These are phyloP conservation scores for Himalopsyche kuldschensis DNA, from an alignment of 2,888 invertebrate genomes.

Conservation along the genomic window DNA sequence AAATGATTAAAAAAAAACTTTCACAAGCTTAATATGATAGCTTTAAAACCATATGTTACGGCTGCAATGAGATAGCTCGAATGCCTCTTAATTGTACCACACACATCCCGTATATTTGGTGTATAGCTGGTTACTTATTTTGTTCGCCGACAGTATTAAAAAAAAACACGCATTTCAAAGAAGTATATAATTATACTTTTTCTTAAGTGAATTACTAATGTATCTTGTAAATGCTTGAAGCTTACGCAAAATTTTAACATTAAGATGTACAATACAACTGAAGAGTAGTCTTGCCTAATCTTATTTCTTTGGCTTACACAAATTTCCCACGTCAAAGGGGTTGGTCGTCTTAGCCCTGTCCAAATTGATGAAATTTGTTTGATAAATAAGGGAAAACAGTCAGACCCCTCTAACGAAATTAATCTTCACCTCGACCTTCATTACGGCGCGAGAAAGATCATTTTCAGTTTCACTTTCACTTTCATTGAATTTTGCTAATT, in stretches of 20 bases:
- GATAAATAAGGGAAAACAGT: constrained; percentile 17
- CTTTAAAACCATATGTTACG: too few species aligned
- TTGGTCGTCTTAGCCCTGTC: not conserved
- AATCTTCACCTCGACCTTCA: constrained; percentile 17
- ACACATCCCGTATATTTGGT: too few species aligned
- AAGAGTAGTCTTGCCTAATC: not conserved
- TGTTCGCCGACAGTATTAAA: too few species aligned
- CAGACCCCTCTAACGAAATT: constrained; percentile 14
- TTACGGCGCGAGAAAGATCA: constrained; percentile 21
- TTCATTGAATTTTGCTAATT: constrained; percentile 21
- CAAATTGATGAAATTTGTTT: constrained; percentile 21
- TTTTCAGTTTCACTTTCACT: not conserved
- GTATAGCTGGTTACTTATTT: too few species aligned
- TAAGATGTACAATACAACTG: not conserved
- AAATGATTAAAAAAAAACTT: too few species aligned
- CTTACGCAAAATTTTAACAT: not conserved
- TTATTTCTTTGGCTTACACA: not conserved
- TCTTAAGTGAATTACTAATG: not conserved
- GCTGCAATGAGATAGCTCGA: too few species aligned
- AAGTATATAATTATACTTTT: not conserved
- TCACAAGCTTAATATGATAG: too few species aligned
- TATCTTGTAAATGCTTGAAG: not conserved
- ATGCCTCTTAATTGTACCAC: too few species aligned
- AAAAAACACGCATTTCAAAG: not conserved
- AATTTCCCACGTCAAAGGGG: not conserved